These are phyloP conservation scores for Athalia rosae DNA, from an alignment of 2,888 invertebrate genomes.

Conservation along the genomic window DNA sequence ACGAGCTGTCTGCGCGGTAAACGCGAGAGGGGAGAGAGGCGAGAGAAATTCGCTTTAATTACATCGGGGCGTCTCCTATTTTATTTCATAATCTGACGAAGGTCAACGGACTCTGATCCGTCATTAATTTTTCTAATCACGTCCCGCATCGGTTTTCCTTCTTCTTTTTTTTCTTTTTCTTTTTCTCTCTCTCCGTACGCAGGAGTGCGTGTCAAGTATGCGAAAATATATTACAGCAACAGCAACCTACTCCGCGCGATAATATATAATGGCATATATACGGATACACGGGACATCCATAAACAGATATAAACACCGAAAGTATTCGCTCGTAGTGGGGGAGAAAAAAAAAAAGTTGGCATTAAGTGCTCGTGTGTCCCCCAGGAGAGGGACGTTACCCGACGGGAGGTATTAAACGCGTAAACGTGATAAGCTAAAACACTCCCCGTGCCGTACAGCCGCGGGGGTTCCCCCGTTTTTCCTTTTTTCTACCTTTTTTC, in stretches of 20 bases:
- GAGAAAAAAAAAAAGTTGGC: slow-evolving; percentile 65
- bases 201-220: too few species aligned
- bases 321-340: slow-evolving; percentile 41
- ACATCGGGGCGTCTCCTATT: too few species aligned
- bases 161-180: too few species aligned
- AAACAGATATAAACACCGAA: slow-evolving; percentile 30
- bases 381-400: slow-evolving; percentile 49
- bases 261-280: neutral
- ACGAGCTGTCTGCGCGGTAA: neutral
- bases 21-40: neutral
- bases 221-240: too few species aligned
- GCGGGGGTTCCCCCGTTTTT: slow-evolving; percentile 48
- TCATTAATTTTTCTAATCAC: too few species aligned
- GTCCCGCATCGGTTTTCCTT: too few species aligned
- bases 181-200: too few species aligned
- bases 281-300: slow-evolving; percentile 22
- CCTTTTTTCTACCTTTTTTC: neutral
- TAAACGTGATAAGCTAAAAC: slow-evolving; percentile 71
- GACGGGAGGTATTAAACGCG: slow-evolving; percentile 62
- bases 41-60: too few species aligned
- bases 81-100: too few species aligned
- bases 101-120: too few species aligned
- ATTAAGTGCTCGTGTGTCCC: slow-evolving; percentile 68
- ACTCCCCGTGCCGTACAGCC: slow-evolving; percentile 56
- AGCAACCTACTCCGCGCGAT: too few species aligned